A percentile compares a stretch with the other conserved stretches of the same genome.
Conservation (phyloP, 1,140 invertebrate species). For the Paraescarpia echinospica region DNA sequence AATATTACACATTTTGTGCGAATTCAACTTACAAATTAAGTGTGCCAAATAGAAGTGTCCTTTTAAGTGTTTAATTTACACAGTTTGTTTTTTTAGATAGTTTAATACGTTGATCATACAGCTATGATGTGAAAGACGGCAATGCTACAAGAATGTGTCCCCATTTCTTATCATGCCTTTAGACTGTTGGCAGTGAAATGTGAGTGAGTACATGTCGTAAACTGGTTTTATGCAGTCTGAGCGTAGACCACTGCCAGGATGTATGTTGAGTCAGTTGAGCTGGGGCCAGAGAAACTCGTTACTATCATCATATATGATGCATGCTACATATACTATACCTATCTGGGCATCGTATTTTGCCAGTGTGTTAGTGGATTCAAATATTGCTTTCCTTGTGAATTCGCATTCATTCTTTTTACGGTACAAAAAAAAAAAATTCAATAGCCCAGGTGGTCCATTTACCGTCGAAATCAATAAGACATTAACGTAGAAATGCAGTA, state of each 20-base stretch:
- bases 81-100: too few relatives aligned
- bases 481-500: too few relatives aligned
- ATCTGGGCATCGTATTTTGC: too few relatives aligned
- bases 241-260: not conserved
- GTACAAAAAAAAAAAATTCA: not conserved
- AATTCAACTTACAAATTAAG: too few relatives aligned
- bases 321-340: too few relatives aligned
- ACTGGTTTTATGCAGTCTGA: not conserved
- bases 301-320: too few relatives aligned
- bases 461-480: too few relatives aligned
- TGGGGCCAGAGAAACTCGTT: too few relatives aligned
- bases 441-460: not conserved
- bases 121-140: not conserved
- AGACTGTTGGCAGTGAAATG: not conserved
- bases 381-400: not conserved
- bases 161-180: not conserved
- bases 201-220: not conserved
- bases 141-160: not conserved
- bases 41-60: too few relatives aligned
- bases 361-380: too few relatives aligned
- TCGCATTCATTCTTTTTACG: not conserved
- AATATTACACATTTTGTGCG: too few relatives aligned
- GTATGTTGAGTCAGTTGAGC: not conserved
- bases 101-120: not conserved
- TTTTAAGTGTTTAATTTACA: too few relatives aligned